Evolutionary conservation across 2,113 vertebrate species (phyloP).

Genomic region (Melanocharis versteri): DNA sequence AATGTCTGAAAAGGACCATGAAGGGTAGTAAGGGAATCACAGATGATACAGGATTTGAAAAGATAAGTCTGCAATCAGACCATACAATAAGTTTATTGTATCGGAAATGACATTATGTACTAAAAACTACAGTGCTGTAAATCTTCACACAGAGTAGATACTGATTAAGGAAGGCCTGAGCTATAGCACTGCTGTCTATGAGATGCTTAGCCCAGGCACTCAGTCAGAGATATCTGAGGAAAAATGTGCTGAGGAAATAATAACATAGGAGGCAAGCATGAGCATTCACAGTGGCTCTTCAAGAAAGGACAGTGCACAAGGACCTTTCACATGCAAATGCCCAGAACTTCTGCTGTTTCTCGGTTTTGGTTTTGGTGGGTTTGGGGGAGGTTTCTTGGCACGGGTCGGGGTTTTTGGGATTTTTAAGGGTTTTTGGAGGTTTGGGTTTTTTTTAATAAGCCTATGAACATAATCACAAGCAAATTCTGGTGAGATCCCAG

Average conservation of each 20-base stretch:
- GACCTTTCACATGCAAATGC: accelerated
- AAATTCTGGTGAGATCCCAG: not conserved
- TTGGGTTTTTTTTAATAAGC: not conserved
- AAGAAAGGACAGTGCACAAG: not conserved
- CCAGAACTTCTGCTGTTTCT: not conserved
- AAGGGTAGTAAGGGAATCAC: not conserved
- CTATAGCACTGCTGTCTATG: not conserved
- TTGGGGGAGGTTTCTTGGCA: not conserved
- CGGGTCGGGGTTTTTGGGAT: accelerated
- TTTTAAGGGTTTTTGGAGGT: not conserved
- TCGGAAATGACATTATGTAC: not conserved
- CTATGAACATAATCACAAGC: not conserved
- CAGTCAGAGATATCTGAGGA: not conserved
- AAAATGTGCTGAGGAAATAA: not conserved
- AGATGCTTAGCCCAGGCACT: not conserved
- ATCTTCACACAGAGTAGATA: not conserved
- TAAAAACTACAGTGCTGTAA: not conserved
- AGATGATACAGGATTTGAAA: not conserved
- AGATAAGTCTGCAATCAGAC: not conserved
- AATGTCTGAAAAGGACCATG: not conserved
- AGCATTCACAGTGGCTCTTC: not conserved
- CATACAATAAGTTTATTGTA: not conserved
- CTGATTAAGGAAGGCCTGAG: not conserved
- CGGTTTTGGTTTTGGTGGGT: not conserved
- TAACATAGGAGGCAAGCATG: not conserved